Conservation (phyloP, 2,113 vertebrate genomes). For the Dendropsophus ebraccatus region DNA sequence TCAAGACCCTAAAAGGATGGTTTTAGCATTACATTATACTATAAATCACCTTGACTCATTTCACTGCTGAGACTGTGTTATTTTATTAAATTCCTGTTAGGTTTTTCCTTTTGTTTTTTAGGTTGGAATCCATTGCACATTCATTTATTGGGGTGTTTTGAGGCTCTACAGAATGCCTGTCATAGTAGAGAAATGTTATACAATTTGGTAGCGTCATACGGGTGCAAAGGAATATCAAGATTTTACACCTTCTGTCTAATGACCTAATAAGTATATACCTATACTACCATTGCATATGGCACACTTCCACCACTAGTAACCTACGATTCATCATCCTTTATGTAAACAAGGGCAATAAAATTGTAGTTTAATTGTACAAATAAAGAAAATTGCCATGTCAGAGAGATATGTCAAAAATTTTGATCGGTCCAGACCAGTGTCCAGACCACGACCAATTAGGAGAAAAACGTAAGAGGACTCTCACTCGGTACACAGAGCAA, state of each 20-base stretch:
- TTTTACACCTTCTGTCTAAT: background rate
- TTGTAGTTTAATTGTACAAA: too few species aligned
- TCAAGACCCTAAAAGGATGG: slow-evolving; percentile 71
- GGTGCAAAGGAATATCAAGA: too few species aligned
- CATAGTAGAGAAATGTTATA: background rate
- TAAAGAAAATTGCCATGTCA: too few species aligned
- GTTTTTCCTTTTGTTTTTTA: slow-evolving; percentile 40
- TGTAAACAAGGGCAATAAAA: too few species aligned
- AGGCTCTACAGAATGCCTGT: background rate
- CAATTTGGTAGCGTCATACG: background rate
- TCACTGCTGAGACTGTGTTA: slow-evolving; percentile 59
- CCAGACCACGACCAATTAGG: too few species aligned
- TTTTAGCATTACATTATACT: slow-evolving; percentile 75
- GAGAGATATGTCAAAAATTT: too few species aligned
- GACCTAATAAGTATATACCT: background rate
- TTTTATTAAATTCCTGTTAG: slow-evolving; percentile 64
- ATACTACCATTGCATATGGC: background rate
- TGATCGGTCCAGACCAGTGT: too few species aligned
- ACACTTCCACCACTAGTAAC: too few species aligned
- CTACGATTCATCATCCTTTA: too few species aligned
- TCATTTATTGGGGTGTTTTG: background rate
- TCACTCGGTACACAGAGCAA: too few species aligned
- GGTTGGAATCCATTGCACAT: background rate
- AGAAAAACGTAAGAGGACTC: too few species aligned
- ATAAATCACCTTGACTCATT: slow-evolving; percentile 71